Evolutionary conservation across 2,888 invertebrate species (phyloP).

Genomic region (Eucriotettix oculatus): DNA sequence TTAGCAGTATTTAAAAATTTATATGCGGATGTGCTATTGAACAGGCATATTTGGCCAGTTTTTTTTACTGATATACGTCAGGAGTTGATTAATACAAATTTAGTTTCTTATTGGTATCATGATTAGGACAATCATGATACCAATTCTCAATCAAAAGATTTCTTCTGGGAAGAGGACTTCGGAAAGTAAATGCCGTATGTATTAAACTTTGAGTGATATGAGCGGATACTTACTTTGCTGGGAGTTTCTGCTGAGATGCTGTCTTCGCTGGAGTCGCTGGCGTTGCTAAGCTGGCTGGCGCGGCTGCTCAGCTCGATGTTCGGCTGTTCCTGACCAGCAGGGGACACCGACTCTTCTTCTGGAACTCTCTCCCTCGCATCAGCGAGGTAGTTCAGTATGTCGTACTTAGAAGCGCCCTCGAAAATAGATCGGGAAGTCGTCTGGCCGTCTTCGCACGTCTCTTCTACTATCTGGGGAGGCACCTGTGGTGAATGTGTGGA

Average conservation of each 20-base stretch:
- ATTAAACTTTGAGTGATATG: not conserved
- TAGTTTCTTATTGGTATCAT: too few species aligned
- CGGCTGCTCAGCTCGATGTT: conserved; percentile 41
- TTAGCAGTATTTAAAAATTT: too few species aligned
- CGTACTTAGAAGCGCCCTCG: conserved; percentile 73
- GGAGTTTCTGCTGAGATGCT: not conserved
- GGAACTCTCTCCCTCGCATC: conserved; percentile 62
- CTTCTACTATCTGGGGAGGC: conserved; percentile 1
- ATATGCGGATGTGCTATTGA: too few species aligned
- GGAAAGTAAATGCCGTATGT: too few species aligned
- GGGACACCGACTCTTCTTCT: conserved; percentile 11
- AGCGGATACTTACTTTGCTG: not conserved
- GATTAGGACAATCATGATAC: too few species aligned
- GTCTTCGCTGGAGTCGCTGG: conserved; percentile 77
- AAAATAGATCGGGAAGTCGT: conserved; percentile 24
- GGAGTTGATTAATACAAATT: too few species aligned
- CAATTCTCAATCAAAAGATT: too few species aligned
- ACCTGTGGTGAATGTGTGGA: not conserved
- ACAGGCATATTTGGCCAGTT: too few species aligned
- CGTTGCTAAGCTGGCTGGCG: conserved; percentile 58
- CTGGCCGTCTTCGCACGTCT: conserved; percentile 1
- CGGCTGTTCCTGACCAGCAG: conserved; percentile 2
- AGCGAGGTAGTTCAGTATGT: conserved; percentile 75
- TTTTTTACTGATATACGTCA: too few species aligned
- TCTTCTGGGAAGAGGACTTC: too few species aligned